Base-by-base conservation (phyloP, 2,113 vertebrate genomes). In the Hemibagrus wyckioides region DNA sequence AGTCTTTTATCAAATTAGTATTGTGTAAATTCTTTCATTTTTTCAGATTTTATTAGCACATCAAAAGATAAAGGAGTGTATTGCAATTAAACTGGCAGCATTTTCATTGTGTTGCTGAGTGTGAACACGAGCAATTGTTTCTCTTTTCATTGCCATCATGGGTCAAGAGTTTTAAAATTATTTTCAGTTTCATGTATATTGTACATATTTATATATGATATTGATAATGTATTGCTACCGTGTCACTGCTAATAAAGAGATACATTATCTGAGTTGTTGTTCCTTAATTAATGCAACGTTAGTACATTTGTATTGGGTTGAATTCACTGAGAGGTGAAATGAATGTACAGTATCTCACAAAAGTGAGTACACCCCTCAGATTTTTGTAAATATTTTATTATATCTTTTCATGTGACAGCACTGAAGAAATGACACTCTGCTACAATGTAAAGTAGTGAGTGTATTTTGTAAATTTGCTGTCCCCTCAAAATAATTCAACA, bases 191-290 rank as follows among this genome's bases (percentile, higher is more conserved):
- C 82, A 75, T 75, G 84, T 88, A 87, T 82, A 82, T 89, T 91
- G 89, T 91, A 88, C 52, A 89, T 89, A 87, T 77, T 81, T 81
- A 80, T 83, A 59, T 88, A 57, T 79, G n/a, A 79, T 76, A 23
- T 89, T 89, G 82, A 85, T 88, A 80, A 87, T 85, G 89, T 86
- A 86, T 88, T 77, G 75, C 56, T 87, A 80, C 82, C 85, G 75
- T 88, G 81, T 56, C 84, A 87, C 87, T 88, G 63, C 87, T 86
- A 92, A 90, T 91, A 92, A 92, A 92, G 48, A 92, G 54, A 85
- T 81, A 83, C 84, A 63, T 56, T 88, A 90, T 82, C 23, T 76
- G 39, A 36, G 23, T 21, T 75, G 59, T n/a, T 71, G 33, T 39
- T 71, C 15, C 67, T 19, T 69, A 36, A 19, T 69, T 36, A 69